Base-by-base conservation (phyloP, 92 coral and sea anemone species). In the Virgularia gustaviana region DNA sequence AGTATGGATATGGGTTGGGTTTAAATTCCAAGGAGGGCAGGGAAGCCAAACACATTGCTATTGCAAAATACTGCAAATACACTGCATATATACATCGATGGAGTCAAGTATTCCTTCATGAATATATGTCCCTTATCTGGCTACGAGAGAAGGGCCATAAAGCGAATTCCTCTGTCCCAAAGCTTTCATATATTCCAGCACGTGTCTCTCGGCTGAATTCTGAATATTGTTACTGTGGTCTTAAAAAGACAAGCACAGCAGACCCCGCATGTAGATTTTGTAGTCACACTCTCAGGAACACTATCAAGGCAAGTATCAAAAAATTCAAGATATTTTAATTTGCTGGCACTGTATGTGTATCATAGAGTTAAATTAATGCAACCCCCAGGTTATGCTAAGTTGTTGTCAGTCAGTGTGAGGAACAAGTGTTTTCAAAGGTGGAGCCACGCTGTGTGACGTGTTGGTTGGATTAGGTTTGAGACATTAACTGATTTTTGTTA, bases 21-120 rank as follows among this genome's bases (percentile, higher is more conserved):
- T 54, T 80, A 7, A 80, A 75, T 65, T 80, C 85, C 1, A 74
- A 73, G 85, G 85, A 80, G 36, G 85, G 85, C 16, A 62, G 85
- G 49, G 85, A 74, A 36, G 73, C 81, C 2, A 80, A 80, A 52
- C 85, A 80, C 49, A 53, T 58, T 1, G 43, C 75, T 16, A 80
- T 80, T 39, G 74, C 81, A 4, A 73, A 47, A 43, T 80, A 59
- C 39, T 31, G 81, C 18, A 30, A 74, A 39, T 58, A 80, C 35
- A 74, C 80, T 24, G 13, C 27, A 31, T 35, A 63, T 39, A 52
- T 33, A 19, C 11, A 58, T 18, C 27, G 75, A 24, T 79, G 80
- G 84, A 72, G 73, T 33, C 84, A 79, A 19, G 59, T 79, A 3
- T 73, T 79, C 41, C 74, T 39, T 10, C 85, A 80, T 49, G 81